Conservation (phyloP, 92 coral and sea anemone genomes). For the Heteractis magnifica region DNA sequence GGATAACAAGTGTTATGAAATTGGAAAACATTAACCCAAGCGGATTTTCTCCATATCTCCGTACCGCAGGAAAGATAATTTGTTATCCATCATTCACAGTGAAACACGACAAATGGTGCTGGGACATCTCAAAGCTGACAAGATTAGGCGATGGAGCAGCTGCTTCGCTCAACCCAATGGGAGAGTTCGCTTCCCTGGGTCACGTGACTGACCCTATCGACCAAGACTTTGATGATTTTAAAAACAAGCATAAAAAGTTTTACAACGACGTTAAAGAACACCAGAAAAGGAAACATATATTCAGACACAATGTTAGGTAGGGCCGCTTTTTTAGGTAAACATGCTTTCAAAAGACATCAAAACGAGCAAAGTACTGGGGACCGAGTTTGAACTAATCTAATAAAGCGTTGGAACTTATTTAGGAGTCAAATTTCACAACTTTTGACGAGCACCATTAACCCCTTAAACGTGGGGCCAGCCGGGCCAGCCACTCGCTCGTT, state of each 20-base stretch:
- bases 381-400: no score
- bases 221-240: constrained; percentile 68
- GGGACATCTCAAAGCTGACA: constrained; percentile 71
- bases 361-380: no score
- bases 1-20: no score
- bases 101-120: constrained; percentile 83
- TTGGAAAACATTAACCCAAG: no score
- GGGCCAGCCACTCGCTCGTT: no score
- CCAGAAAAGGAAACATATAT: constrained; percentile 83
- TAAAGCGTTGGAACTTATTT: no score
- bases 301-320: constrained; percentile 92
- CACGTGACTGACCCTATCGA: constrained; percentile 74
- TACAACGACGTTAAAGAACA: constrained; percentile 67
- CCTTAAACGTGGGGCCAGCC: no score
- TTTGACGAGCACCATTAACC: no score
- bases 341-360: no score
- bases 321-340: neutral
- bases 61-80: no score
- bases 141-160: constrained; percentile 58
- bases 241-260: constrained; percentile 61
- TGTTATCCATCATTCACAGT: constrained; percentile 32
- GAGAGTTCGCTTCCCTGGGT: constrained; percentile 70
- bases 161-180: constrained; percentile 79
- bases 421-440: no score
- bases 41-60: no score